Conservation (phyloP, 2,888 invertebrate genomes). For the Fragum sueziense region DNA sequence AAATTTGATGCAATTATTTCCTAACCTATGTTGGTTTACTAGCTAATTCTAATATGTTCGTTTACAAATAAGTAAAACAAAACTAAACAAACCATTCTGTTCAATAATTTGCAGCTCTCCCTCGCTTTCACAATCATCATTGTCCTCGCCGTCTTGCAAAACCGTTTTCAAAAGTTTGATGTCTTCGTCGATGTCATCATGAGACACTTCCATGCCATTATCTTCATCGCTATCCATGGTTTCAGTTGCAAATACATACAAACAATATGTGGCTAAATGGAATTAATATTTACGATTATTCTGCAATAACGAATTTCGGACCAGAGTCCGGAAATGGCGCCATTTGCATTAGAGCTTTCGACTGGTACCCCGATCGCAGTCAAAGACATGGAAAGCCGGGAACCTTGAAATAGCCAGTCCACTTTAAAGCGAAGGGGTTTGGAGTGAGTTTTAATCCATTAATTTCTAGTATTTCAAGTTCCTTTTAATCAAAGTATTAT, state of each 20-base stretch:
- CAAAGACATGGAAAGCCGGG: no score
- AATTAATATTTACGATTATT: constrained; percentile 35
- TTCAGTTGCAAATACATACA: not conserved
- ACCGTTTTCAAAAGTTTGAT: constrained; percentile 69
- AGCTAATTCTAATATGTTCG: no score
- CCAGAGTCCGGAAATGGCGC: not conserved
- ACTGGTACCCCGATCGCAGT: not conserved
- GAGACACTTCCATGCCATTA: not conserved
- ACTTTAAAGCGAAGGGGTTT: no score
- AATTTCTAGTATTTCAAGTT: no score
- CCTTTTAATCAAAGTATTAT: no score
- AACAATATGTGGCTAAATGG: not conserved
- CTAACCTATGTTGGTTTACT: no score
- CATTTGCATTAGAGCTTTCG: not conserved
- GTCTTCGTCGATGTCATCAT: constrained; percentile 68
- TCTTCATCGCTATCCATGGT: constrained; percentile 16
- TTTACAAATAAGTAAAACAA: no score
- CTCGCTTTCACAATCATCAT: constrained; percentile 61
- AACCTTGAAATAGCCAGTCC: no score
- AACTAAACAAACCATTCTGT: constrained; percentile 24
- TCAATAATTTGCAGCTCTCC: constrained; percentile 60
- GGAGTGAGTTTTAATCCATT: no score
- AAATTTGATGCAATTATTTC: no score
- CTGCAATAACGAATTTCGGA: not conserved
- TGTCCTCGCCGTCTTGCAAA: constrained; percentile 64